Evolutionary conservation across 1,140 invertebrate species (phyloP).

Genomic region (Bombus pyrosoma): DNA sequence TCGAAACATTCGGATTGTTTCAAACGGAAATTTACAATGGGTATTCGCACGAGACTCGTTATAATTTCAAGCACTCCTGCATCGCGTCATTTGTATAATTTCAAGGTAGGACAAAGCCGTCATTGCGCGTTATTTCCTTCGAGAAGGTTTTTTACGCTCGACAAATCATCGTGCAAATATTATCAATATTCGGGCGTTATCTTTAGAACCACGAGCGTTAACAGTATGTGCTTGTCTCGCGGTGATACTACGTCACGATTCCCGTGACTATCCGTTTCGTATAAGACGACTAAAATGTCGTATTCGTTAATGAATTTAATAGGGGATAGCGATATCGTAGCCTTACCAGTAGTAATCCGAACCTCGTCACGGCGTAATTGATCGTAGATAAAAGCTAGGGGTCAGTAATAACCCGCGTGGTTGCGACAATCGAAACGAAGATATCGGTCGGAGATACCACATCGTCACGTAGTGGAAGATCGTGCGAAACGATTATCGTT

Average conservation of each 20-base stretch:
- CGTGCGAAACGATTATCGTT: constrained; percentile 45
- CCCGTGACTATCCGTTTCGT: neutral
- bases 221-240: neutral
- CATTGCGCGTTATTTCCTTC: no score
- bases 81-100: no score
- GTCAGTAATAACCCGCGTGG: neutral
- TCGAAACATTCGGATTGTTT: no score
- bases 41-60: no score
- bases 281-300: neutral
- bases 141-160: no score
- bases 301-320: constrained; percentile 29
- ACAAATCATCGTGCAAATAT: no score
- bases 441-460: neutral
- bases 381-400: constrained; percentile 34
- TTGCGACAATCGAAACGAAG: constrained; percentile 18
- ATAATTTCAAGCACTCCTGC: no score
- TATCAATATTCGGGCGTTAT: no score
- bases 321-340: neutral
- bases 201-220: no score
- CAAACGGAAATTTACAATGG: no score
- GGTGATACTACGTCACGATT: neutral
- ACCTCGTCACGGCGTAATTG: constrained; percentile 4
- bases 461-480: constrained; percentile 30
- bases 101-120: no score
- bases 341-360: constrained; percentile 1